phyloP scores from a whole-genome alignment of 23 tunicate genomes.

The Trididemnum nubilum region DNA sequence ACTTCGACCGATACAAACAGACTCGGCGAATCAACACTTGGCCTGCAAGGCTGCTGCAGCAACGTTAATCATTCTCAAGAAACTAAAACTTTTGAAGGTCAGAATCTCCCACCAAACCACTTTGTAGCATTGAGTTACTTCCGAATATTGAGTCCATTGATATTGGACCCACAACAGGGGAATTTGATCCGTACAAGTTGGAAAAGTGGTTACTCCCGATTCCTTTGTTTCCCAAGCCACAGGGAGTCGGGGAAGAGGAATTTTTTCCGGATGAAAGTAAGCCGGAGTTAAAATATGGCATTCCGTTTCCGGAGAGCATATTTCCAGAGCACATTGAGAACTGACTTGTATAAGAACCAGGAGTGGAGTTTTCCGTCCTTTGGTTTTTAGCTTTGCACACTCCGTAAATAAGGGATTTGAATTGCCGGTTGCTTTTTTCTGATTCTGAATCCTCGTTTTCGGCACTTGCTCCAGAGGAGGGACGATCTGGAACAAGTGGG shows the following conservation, averaged over 20 bases:
- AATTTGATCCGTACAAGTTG: slow-evolving; percentile 5
- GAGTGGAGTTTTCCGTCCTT: not conserved
- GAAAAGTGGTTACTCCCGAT: not conserved
- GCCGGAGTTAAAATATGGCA: slow-evolving; percentile 36
- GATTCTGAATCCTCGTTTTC: slow-evolving; percentile 38
- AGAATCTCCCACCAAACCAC: slow-evolving; percentile 14
- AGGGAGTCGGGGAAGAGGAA: not conserved
- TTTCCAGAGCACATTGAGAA: slow-evolving; percentile 47
- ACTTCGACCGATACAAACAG: too few species aligned
- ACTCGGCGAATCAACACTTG: too few species aligned
- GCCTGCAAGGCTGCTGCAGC: too few species aligned
- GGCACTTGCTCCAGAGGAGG: slow-evolving; percentile 33
- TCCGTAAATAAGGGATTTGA: slow-evolving; percentile 67
- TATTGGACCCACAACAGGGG: slow-evolving; percentile 24
- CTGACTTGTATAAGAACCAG: slow-evolving; percentile 42
- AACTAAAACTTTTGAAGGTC: slow-evolving; percentile 21
- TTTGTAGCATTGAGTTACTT: not conserved
- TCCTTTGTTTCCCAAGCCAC: not conserved
- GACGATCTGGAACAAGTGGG: slow-evolving; percentile 35
- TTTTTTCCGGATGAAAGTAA: slow-evolving; percentile 19
- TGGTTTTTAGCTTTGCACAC: slow-evolving; percentile 42
- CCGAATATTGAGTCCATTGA: slow-evolving; percentile 37
- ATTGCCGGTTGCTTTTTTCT: slow-evolving; percentile 60
- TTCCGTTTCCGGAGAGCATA: not conserved
- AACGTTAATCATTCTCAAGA: too few species aligned